These are phyloP conservation scores for Leucophenga varia DNA, from an alignment of 1,140 invertebrate genomes.

Conservation along the genomic window DNA sequence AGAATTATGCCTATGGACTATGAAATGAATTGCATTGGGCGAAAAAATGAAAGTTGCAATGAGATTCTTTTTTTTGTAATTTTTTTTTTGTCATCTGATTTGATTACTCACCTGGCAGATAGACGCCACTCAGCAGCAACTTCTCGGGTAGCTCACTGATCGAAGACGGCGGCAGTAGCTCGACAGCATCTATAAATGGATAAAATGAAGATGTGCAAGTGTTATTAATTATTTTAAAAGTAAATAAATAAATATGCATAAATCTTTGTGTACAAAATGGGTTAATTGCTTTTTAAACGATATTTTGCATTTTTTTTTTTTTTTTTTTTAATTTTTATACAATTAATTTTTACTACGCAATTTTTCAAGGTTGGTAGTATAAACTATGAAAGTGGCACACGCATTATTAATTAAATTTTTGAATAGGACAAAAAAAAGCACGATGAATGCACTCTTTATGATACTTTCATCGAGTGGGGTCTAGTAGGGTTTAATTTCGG, in stretches of 20 bases:
- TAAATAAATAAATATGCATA: conserved; percentile 2
- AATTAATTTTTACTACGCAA: too few relatives aligned
- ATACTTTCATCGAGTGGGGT: too few relatives aligned
- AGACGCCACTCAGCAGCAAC: conserved; percentile 60
- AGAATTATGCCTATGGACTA: conserved; percentile 33
- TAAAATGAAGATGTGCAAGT: conserved; percentile 1
- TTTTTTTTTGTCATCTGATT: conserved; percentile 22
- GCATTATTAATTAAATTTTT: too few relatives aligned
- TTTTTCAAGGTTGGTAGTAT: too few relatives aligned
- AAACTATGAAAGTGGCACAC: too few relatives aligned
- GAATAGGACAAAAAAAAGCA: too few relatives aligned
- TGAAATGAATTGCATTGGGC: conserved; percentile 3
- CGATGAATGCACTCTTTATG: too few relatives aligned
- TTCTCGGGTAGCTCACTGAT: conserved; percentile 61
- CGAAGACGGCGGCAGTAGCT: conserved; percentile 55
- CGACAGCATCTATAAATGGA: conserved; percentile 17
- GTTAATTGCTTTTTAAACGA: conserved; percentile 50
- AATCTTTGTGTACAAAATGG: conserved; percentile 23
- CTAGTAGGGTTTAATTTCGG: too few relatives aligned
- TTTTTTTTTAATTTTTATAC: too few relatives aligned
- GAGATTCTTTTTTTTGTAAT: too few relatives aligned
- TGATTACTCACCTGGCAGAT: conserved; percentile 60
- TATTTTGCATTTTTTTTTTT: too few relatives aligned
- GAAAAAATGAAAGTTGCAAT: conserved; percentile 39
- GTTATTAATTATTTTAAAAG: too few relatives aligned